These are phyloP conservation scores for Limosa lapponica DNA, from an alignment of 2,797 vertebrate genomes.

Conservation along the genomic window DNA sequence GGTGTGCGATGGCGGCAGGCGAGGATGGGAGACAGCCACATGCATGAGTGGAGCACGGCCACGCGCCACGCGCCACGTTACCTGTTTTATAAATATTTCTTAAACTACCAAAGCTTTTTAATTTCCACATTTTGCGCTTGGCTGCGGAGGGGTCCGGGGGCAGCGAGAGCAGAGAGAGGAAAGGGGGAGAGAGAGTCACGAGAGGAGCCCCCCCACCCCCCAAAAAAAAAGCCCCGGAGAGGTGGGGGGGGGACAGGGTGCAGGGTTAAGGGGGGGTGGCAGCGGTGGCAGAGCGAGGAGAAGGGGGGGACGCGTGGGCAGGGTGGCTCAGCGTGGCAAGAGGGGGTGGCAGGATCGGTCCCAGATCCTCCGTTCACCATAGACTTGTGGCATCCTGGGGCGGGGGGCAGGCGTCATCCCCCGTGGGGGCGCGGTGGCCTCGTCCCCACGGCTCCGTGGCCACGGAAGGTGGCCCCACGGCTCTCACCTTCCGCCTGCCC, in stretches of 20 bases:
- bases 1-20: not conserved
- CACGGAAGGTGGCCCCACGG: accelerated
- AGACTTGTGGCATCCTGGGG: not conserved
- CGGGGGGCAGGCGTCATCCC: not conserved
- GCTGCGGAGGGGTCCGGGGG: conserved; percentile 83
- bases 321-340: not conserved
- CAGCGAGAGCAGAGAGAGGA: conserved; percentile 75
- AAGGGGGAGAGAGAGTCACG: conserved; percentile 67
- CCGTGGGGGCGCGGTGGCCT: accelerated
- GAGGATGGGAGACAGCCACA: conserved; percentile 64
- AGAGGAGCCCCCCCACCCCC: not conserved
- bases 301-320: not conserved
- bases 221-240: not conserved
- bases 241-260: not conserved
- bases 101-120: conserved; percentile 99
- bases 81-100: conserved; percentile 99
- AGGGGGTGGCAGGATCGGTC: not conserved
- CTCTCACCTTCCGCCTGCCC: conserved; percentile 93
- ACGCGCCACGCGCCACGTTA: conserved; percentile 80
- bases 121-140: conserved; percentile 99
- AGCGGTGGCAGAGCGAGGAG: not conserved
- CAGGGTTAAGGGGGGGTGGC: not conserved
- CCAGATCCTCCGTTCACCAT: accelerated
- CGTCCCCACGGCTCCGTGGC: not conserved
- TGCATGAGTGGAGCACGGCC: conserved; percentile 53